phyloP scores from a whole-genome alignment of 2,113 vertebrate species.

The Anser brachyrhynchus region DNA sequence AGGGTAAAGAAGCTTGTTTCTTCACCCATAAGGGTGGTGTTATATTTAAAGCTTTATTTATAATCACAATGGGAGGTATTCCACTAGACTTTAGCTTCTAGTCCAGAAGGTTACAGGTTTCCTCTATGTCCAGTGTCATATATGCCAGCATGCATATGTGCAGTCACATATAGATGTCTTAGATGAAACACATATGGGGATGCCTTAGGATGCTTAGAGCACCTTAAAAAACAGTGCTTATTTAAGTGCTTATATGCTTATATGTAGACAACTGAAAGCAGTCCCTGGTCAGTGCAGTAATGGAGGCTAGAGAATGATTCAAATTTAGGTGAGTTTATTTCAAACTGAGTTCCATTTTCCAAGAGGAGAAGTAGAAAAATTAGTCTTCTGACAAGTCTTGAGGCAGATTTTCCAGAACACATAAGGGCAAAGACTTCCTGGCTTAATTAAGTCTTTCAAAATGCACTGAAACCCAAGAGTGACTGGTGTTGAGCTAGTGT shows the following conservation, averaged over 20 bases:
- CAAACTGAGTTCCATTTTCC: neutral
- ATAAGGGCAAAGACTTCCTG: neutral
- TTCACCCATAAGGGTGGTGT: neutral
- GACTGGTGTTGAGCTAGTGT: neutral
- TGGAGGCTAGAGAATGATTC: neutral
- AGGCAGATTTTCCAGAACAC: neutral
- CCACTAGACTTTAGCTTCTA: neutral
- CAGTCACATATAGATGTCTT: neutral
- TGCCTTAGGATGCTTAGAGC: neutral
- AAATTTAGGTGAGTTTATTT: neutral
- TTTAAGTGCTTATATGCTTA: neutral
- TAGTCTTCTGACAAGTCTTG: neutral
- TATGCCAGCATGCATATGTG: neutral
- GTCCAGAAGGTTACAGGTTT: neutral
- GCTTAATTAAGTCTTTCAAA: neutral
- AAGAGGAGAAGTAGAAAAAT: neutral
- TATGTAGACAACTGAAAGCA: neutral
- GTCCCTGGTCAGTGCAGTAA: neutral
- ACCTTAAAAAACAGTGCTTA: neutral
- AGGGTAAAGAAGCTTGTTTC: neutral
- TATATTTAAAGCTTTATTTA: neutral
- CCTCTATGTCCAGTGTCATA: neutral
- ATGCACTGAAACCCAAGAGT: neutral
- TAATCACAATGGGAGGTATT: neutral
- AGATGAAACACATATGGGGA: neutral